A percentile compares a stretch with the other conserved stretches of the same genome.
Evolutionary conservation across 2,888 invertebrate genomes (phyloP).

Genomic region (Alsophila aescularia): DNA sequence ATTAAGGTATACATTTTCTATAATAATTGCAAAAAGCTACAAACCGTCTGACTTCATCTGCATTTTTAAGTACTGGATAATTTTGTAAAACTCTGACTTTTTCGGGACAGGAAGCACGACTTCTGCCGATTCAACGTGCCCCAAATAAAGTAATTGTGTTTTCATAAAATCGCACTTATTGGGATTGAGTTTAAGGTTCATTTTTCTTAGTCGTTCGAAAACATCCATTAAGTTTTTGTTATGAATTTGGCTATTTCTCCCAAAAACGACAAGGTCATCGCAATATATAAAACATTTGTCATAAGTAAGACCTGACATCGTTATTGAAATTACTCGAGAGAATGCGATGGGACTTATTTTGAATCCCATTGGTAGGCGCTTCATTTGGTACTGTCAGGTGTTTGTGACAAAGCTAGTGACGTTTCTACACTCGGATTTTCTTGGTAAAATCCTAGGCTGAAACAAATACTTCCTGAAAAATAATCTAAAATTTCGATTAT

Average conservation of each 20-base stretch:
- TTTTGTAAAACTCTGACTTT: not conserved
- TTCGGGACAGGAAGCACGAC: not conserved
- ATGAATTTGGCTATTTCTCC: too few species aligned
- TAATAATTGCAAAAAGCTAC: too few species aligned
- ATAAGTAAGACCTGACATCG: too few species aligned
- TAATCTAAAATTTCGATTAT: slow-evolving; percentile 34
- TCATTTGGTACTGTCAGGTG: slow-evolving; percentile 28
- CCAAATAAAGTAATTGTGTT: slow-evolving; percentile 14
- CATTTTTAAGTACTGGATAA: not conserved
- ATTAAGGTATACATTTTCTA: not conserved
- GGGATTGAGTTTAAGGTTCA: slow-evolving; percentile 19
- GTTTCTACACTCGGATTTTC: slow-evolving; percentile 19
- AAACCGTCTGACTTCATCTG: slow-evolving; percentile 1
- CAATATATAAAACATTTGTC: too few species aligned
- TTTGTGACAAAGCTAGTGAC: slow-evolving; percentile 30
- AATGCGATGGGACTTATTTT: slow-evolving; percentile 31
- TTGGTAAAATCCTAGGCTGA: slow-evolving; percentile 26
- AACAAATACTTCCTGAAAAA: slow-evolving; percentile 28
- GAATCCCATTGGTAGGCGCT: slow-evolving; percentile 23
- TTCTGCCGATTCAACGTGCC: slow-evolving; percentile 9
- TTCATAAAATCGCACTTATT: slow-evolving; percentile 18
- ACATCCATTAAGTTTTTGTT: slow-evolving; percentile 19
- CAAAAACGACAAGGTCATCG: too few species aligned
- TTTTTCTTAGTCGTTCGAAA: slow-evolving; percentile 11
- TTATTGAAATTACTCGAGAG: slow-evolving; percentile 28